Base-by-base conservation (phyloP, 2,113 vertebrate species). In the Pangasianodon hypophthalmus region DNA sequence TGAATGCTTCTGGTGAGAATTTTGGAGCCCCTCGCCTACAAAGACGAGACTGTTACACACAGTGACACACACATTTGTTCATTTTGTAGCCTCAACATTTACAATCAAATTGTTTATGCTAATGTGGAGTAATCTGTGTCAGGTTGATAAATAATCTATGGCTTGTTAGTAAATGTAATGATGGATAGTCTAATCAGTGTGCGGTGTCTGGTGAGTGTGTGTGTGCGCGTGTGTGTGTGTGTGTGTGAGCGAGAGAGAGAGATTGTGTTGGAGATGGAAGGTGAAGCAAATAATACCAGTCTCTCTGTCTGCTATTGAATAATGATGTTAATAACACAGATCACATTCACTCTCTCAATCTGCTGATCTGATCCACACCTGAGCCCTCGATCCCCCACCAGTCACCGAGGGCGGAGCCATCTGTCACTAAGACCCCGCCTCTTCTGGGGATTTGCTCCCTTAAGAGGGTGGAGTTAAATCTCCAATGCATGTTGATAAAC, bases 261-360 rank as follows among this genome's bases (percentile, higher is more conserved):
- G 67, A 87, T 71, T 69, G 67, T 41, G 56, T 21, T 86, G 41
- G 75, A 75, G 84, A 64, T 85, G 87, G 87, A 85, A 29, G 83
- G 89, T 89, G 86, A 87, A 83, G 73, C n/a, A 11, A 85, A 48
- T 85, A 77, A 86, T 58, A 32, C 52, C 83, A 41, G 18, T 62
- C 88, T 84, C 82, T 81, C 67, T 60, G 64, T 69, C 83, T 77
- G 60, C 73, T 80, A 52, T 77, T 88, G 80, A 87, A 91, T 92
- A 91, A 92, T 87, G 77, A 92, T 73, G 84, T 90, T 87, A 86
- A 92, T 84, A 88, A 90, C 67, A 82, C 64, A 88, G 58, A 73
- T 79, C 84, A 88, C 58, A 41, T 54, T 81, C 83, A 54, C 56
- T 67, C 77, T 87, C 46, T 77, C 52, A 16, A 44, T 32, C 19